Conservation (phyloP, 2,888 invertebrate genomes). For the Drosophila prolongata region DNA sequence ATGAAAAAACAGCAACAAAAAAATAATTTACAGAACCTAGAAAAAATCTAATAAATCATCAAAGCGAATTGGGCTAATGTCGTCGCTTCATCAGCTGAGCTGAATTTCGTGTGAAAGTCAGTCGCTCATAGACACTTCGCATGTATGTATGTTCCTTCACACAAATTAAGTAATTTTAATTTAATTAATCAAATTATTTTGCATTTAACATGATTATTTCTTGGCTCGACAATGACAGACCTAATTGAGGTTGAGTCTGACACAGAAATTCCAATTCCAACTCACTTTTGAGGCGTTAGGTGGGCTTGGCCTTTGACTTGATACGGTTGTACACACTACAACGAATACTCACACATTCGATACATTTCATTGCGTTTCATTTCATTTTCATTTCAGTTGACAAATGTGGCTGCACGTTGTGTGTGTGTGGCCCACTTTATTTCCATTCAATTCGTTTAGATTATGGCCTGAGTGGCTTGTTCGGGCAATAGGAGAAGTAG, state of each 20-base stretch:
- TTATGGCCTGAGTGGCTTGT: conserved; percentile 43
- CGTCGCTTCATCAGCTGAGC: conserved; percentile 46
- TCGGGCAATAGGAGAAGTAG: conserved; percentile 44
- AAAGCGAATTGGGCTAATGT: conserved; percentile 74
- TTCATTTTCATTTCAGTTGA: conserved; percentile 78
- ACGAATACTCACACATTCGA: conserved; percentile 41
- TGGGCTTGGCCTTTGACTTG: conserved; percentile 55
- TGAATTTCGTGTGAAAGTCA: conserved; percentile 63
- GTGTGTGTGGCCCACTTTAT: conserved; percentile 70
- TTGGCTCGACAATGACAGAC: conserved; percentile 31
- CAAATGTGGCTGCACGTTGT: conserved; percentile 67
- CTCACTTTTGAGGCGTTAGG: conserved; percentile 41
- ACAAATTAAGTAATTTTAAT: conserved; percentile 70
- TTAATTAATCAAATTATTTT: conserved; percentile 67
- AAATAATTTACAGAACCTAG: conserved; percentile 75
- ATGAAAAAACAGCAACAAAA: conserved; percentile 28
- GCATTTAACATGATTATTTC: conserved; percentile 56
- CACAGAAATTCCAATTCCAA: conserved; percentile 34
- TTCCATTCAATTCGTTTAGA: conserved; percentile 70
- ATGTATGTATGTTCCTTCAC: conserved; percentile 18
- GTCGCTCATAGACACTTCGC: conserved; percentile 13
- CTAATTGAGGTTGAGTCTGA: conserved; percentile 34
- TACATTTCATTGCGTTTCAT: conserved; percentile 62
- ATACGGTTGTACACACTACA: conserved; percentile 27
- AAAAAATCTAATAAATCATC: conserved; percentile 75